These are phyloP conservation scores for Drosophila kambysellisi DNA, from an alignment of 2,888 invertebrate species.

Conservation along the genomic window DNA sequence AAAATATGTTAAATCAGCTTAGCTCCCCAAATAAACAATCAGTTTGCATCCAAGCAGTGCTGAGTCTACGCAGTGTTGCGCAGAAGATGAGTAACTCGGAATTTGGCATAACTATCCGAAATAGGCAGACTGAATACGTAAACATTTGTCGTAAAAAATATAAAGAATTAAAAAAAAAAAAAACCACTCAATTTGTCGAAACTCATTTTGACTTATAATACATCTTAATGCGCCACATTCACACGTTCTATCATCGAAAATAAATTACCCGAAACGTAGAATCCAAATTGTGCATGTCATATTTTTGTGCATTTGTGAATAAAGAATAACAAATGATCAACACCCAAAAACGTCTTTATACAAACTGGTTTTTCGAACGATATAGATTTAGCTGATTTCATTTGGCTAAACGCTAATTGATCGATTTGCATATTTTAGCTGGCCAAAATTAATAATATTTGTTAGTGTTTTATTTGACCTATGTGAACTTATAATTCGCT, in stretches of 20 bases:
- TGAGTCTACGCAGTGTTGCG: neutral
- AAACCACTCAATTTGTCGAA: neutral
- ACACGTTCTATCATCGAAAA: constrained; percentile 6
- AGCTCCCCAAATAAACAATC: neutral
- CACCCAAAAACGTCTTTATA: neutral
- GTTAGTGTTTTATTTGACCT: neutral
- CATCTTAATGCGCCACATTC: neutral
- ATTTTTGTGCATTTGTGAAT: constrained; percentile 1
- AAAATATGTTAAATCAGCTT: neutral
- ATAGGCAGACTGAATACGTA: constrained; percentile 10
- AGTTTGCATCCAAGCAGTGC: neutral
- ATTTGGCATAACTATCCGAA: neutral
- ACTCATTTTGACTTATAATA: constrained; percentile 8
- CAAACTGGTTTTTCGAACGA: constrained; percentile 11
- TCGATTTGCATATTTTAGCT: neutral
- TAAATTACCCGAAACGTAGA: constrained; percentile 20
- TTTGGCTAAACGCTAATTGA: neutral
- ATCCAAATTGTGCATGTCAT: constrained; percentile 13
- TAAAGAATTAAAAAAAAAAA: neutral
- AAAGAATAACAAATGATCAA: neutral
- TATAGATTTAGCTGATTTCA: neutral
- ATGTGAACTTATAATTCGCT: neutral
- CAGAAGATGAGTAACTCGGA: neutral
- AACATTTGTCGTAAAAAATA: neutral
- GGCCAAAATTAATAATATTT: neutral